Conservation (phyloP, 2,888 invertebrate genomes). For the Ormyrus rosae region DNA sequence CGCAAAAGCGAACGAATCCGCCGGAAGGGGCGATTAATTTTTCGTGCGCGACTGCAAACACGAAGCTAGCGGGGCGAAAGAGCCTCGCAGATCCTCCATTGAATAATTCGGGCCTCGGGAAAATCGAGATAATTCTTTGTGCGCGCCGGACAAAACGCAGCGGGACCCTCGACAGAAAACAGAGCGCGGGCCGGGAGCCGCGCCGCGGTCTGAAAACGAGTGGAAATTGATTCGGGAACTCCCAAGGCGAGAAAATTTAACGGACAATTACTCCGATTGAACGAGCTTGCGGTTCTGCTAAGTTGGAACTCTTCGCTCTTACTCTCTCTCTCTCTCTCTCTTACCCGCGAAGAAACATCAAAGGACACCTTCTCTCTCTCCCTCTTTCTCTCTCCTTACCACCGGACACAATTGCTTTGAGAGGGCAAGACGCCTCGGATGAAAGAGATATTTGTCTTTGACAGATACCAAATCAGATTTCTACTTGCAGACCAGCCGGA, state of each 20-base stretch:
- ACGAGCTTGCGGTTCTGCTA: slow-evolving; percentile 48
- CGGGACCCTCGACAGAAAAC: slow-evolving; percentile 14
- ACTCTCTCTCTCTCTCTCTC: not conserved
- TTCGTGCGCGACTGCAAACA: slow-evolving; percentile 15
- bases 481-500: not conserved
- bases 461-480: slow-evolving; percentile 44
- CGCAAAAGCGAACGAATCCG: not conserved
- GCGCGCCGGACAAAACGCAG: not conserved
- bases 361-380: not conserved
- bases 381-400: not conserved
- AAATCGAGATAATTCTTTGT: slow-evolving; percentile 36
- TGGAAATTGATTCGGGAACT: slow-evolving; percentile 63
- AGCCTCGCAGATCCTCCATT: not conserved
- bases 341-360: not conserved
- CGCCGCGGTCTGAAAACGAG: slow-evolving; percentile 21
- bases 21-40: slow-evolving; percentile 19
- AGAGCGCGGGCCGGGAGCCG: not conserved
- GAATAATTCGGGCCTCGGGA: slow-evolving; percentile 10
- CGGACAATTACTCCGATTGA: slow-evolving; percentile 70
- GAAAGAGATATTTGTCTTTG: slow-evolving; percentile 52
- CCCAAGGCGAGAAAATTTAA: slow-evolving; percentile 64
- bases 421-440: slow-evolving; percentile 10
- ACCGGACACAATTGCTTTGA: slow-evolving; percentile 30
- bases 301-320: not conserved
- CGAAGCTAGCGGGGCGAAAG: not conserved